phyloP scores from a whole-genome alignment of 2,888 invertebrate species.

The Aleiodes leptofemur region DNA sequence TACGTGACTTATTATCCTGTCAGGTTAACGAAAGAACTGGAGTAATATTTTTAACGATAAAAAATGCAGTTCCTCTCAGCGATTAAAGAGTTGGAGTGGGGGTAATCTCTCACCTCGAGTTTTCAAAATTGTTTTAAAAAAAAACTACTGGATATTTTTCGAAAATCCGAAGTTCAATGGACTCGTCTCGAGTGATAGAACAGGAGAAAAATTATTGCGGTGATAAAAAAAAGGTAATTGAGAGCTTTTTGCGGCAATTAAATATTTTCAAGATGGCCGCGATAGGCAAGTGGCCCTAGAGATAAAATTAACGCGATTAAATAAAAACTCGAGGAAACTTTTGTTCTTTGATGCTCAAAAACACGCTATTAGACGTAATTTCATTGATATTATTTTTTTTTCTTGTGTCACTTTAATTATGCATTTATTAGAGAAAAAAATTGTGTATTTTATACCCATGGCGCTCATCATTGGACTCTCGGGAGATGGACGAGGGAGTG shows the following conservation, averaged over 20 bases:
- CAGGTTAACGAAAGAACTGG: too few species aligned
- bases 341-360: slow-evolving; percentile 7
- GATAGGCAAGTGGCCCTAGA: background rate
- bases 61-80: background rate
- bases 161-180: background rate
- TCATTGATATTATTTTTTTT: background rate
- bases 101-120: background rate
- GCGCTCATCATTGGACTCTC: slow-evolving; percentile 31
- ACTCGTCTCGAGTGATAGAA: too few species aligned
- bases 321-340: background rate
- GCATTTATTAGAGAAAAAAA: background rate
- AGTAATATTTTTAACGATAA: background rate
- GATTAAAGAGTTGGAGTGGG: too few species aligned
- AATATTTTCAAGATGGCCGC: too few species aligned
- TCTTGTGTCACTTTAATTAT: slow-evolving; percentile 11
- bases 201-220: background rate
- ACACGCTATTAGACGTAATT: slow-evolving; percentile 26
- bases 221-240: too few species aligned
- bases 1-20: too few species aligned
- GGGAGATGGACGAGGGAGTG: slow-evolving; percentile 23
- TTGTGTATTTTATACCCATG: background rate
- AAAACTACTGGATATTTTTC: background rate
- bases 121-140: background rate
- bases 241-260: too few species aligned
- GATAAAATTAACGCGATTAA: slow-evolving; percentile 11